Conservation (phyloP, 2,797 vertebrate genomes). For the Chiroxiphia lanceolata region DNA sequence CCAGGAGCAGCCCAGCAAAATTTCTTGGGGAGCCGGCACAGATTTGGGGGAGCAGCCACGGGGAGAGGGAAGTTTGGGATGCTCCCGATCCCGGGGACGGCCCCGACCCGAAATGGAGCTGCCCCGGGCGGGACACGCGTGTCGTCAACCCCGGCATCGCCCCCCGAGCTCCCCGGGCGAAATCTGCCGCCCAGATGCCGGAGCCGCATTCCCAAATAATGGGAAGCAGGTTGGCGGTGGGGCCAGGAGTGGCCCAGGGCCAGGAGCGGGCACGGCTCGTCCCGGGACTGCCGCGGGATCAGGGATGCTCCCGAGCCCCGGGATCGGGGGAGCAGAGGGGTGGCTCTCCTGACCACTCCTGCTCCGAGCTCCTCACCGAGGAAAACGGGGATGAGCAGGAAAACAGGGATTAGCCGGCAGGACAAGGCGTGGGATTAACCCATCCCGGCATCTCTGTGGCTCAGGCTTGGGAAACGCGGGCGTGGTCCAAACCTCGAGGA, state of each 20-base stretch:
- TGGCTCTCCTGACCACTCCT: not conserved
- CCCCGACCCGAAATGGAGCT: not conserved
- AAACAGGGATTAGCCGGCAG: not conserved
- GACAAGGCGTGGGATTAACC: not conserved
- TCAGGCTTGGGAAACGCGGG: fast-evolving
- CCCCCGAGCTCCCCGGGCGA: not conserved
- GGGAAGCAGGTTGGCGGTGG: constrained; percentile 9
- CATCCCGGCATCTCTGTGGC: fast-evolving
- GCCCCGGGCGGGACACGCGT: fast-evolving
- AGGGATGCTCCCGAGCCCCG: no score
- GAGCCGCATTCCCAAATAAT: constrained; percentile 52
- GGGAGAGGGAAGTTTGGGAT: not conserved
- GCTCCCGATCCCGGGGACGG: not conserved
- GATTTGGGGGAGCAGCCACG: not conserved
- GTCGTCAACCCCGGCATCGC: not conserved
- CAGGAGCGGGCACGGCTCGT: not conserved
- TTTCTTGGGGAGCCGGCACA: fast-evolving
- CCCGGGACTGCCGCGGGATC: no score
- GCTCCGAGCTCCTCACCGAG: no score
- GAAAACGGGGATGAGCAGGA: not conserved
- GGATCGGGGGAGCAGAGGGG: no score
- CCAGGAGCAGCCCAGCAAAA: fast-evolving
- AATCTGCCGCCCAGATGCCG: constrained; percentile 45
- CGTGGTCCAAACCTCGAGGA: fast-evolving
- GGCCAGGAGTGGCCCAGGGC: not conserved